Evolutionary conservation across 2,113 vertebrate genomes (phyloP), one percentile per base, ranked within the genome.

Genomic region (Donacobius atricapilla): DNA sequence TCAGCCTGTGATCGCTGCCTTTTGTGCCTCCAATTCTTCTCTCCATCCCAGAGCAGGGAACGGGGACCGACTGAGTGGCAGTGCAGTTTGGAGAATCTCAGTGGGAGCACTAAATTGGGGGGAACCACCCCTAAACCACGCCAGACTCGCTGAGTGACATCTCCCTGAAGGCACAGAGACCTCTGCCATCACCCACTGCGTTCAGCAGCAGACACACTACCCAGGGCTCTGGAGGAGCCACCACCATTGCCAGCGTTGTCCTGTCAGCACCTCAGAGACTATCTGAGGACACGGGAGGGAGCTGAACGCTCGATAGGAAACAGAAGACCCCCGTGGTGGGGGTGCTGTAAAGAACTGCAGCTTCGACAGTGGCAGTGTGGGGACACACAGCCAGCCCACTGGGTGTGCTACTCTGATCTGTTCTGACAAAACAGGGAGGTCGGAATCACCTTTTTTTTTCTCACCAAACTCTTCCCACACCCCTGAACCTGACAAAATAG

Each of bases 201-300:
- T 16, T 39, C 3, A 28, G n/a, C 60, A 54, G 77, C 81, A 51
- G 73, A 27, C 66, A 10, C 35, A 1, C 17, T 5, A 68, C 5
- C 73, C 75, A 22, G 33, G 54, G 90, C 69, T 70, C 89, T 2
- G 13, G 15, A 44, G 4, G 22, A 90, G 66, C 28, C 84, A 65
- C 66, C 28, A 3, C 13, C 25, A 42, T 0, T 27, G 79, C 45
- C 61, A 54, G 35, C 7, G 6, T 12, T 60, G 81, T 60, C 65
- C 70, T 96, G 93, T 90, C 94, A 94, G 89, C 96, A 87, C 88
- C 65, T 86, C 86, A 22, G 44, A 63, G 85, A 86, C 87, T 87
- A 93, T 63, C 76, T 80, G 56, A 95, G 94, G 80, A 81, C 88
- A 88, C 0, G 1, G 37, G 18, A 86, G 44, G 47, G 35, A 91